Conservation (phyloP, 2,113 vertebrate genomes). For the Sitta europaea region DNA sequence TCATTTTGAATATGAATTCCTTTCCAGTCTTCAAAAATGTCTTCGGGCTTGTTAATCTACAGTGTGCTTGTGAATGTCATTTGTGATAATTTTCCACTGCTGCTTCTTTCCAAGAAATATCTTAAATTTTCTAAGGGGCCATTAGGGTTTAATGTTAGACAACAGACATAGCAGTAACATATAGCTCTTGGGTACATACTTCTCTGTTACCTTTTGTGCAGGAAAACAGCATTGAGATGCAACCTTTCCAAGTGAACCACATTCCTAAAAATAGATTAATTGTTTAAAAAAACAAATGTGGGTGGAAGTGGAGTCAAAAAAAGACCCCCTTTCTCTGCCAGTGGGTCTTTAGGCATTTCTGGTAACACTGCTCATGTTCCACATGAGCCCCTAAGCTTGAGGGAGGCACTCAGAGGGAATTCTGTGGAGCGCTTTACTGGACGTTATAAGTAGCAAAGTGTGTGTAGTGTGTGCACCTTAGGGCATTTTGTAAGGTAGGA, state of each 20-base stretch:
- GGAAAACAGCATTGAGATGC: neutral
- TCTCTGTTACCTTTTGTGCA: neutral
- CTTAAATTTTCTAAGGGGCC: neutral
- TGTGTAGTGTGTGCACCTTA: neutral
- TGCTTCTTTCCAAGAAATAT: slow-evolving; percentile 6
- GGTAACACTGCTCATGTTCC: neutral
- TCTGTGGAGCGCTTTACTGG: neutral
- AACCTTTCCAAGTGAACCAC: neutral
- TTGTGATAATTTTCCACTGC: neutral
- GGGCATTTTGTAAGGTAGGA: slow-evolving; percentile 24
- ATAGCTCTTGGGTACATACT: neutral
- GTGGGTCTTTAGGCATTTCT: neutral
- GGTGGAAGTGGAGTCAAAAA: neutral
- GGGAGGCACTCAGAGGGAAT: neutral
- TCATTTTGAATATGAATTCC: neutral
- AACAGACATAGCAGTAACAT: neutral
- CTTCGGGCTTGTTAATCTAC: neutral
- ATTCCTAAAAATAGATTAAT: neutral
- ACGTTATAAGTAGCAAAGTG: neutral
- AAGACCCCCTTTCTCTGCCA: neutral
- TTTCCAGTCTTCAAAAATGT: slow-evolving; percentile 6
- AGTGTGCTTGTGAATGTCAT: neutral
- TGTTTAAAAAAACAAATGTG: accelerated
- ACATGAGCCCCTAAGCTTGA: neutral
- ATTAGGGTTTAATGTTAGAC: neutral